Conservation (phyloP, 2,888 invertebrate genomes). For the Aphidoletes aphidimyza region DNA sequence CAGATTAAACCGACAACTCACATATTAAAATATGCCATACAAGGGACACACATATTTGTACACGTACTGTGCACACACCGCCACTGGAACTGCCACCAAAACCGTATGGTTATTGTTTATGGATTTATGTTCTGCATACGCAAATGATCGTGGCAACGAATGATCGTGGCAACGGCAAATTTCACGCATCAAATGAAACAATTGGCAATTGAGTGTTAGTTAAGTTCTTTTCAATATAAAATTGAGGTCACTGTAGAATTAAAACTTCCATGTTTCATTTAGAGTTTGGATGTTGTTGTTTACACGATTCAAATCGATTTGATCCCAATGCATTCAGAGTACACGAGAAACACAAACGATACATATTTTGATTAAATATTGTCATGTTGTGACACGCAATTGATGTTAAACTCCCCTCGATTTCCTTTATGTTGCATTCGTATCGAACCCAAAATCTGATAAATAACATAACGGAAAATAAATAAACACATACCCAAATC, state of each 20-base stretch:
- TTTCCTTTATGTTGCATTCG: slow-evolving; percentile 4
- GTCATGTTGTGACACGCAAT: neutral
- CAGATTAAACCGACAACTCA: too few relatives aligned
- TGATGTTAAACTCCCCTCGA: neutral
- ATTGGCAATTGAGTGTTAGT: neutral
- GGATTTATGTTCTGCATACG: neutral
- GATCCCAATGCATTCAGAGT: too few relatives aligned
- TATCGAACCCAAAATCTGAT: neutral
- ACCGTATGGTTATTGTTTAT: slow-evolving; percentile 35
- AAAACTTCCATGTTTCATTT: neutral
- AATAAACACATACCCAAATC: neutral
- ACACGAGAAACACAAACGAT: neutral
- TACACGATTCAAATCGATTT: neutral
- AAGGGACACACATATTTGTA: neutral
- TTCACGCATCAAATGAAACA: slow-evolving; percentile 33
- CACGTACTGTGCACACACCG: neutral
- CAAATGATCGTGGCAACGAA: slow-evolving; percentile 28
- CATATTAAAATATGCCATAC: neutral
- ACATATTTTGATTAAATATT: slow-evolving; percentile 17
- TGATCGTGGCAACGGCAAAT: neutral
- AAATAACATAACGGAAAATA: neutral
- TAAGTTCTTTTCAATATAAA: neutral
- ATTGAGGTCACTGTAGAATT: neutral
- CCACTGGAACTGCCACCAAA: too few relatives aligned
- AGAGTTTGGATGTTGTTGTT: neutral